Base-by-base conservation (phyloP, 1,140 invertebrate genomes). In the Euschistus heros region DNA sequence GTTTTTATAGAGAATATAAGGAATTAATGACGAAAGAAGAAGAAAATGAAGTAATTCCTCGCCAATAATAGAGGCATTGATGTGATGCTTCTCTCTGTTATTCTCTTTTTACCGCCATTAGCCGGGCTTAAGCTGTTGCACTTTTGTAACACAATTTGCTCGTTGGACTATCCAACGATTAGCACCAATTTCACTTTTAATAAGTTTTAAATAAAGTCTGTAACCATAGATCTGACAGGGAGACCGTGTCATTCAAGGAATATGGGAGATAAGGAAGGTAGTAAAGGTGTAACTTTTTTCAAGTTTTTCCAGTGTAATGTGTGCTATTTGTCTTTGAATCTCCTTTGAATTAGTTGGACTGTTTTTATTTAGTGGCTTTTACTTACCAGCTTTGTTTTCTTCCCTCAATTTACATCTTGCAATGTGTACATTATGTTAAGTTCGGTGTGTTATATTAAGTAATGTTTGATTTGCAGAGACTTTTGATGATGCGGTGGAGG, bases 401-500 rank as follows among this genome's bases (percentile, higher is more conserved):
- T 3, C 2, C 2, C 17, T 37, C 33, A 37, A 37, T 37, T 30
- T 30, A 30, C 27, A 30, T 4, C 3, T 30, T 30, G 3, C 6
- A 37, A 6, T 37, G 33, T 10, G 33, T 10, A 6, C 10, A 37
- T 37, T 37, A 37, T 37, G 8, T 37, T 37, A 37, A 37, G 10
- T 37, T 37, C 33, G 33, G 33, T 37, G 33, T 37, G 33, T 37
- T 37, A 37, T 37, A 37, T 37, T 37, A 37, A 37, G 33, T 37
- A 37, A 37, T 57, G 15, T 57, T 22, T 57, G 20, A 42, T 57
- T 79, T 80, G 68, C 74, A 85, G 88, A 91, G 81, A 86, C 87
- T 1, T 91, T 91, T 70, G 94, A 97, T 76, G 94, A 97, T 83
- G 92, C 92, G 5, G 94, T 97, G 14, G 97, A 99, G 76, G 97